Conservation (phyloP, 1,140 invertebrate species). For the Drosophila lowei region DNA sequence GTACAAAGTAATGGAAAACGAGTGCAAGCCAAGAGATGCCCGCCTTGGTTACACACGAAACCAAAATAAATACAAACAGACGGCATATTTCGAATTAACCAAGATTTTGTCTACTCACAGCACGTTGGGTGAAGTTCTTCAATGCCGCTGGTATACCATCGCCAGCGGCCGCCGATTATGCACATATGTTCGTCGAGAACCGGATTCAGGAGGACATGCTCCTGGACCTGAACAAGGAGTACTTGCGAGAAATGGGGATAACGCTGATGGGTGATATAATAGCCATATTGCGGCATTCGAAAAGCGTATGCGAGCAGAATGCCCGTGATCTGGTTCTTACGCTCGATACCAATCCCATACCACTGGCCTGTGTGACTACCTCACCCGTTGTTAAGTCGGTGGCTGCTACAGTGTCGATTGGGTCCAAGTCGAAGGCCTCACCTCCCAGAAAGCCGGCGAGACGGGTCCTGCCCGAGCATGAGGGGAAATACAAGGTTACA, state of each 20-base stretch:
- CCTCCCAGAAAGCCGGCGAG: slow-evolving; percentile 76
- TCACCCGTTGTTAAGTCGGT: slow-evolving; percentile 28
- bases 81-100: neutral
- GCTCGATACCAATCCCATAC: slow-evolving; percentile 48
- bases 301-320: slow-evolving; percentile 87
- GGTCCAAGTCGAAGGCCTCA: slow-evolving; percentile 13
- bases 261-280: slow-evolving; percentile 92
- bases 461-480: slow-evolving; percentile 84
- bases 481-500: slow-evolving; percentile 84
- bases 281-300: slow-evolving; percentile 91
- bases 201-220: slow-evolving; percentile 92
- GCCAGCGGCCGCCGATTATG: slow-evolving; percentile 90
- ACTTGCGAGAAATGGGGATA: slow-evolving; percentile 92
- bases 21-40: neutral
- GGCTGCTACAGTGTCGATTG: neutral
- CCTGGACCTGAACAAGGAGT: slow-evolving; percentile 91
- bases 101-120: slow-evolving; percentile 27
- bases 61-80: slow-evolving; percentile 20
- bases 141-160: slow-evolving; percentile 90
- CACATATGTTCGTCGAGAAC: slow-evolving; percentile 92
- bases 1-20: neutral
- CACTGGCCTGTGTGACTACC: slow-evolving; percentile 82
- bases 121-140: slow-evolving; percentile 90
- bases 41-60: slow-evolving; percentile 9
- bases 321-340: slow-evolving; percentile 85